These are phyloP conservation scores for Megaleporinus macrocephalus DNA, from an alignment of 2,113 vertebrate species.

Conservation along the genomic window DNA sequence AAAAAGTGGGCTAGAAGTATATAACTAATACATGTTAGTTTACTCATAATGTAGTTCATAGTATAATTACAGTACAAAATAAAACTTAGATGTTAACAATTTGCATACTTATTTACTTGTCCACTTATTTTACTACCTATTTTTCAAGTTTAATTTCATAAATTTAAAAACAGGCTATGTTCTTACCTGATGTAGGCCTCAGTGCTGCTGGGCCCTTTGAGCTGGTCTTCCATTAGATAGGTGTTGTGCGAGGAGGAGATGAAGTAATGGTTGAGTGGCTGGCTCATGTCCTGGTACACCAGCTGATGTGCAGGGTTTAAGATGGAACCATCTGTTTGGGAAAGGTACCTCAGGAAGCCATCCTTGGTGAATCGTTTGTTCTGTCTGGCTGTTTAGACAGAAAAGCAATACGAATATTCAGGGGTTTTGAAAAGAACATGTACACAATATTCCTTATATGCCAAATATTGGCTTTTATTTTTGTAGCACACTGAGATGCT, in stretches of 20 bases:
- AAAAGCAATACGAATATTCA: background rate
- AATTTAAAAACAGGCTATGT: background rate
- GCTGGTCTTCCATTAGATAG: conserved; percentile 94
- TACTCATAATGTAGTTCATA: too few species aligned
- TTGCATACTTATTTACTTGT: too few species aligned
- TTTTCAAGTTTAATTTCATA: too few species aligned
- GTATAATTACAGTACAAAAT: too few species aligned
- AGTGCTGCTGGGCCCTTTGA: conserved; percentile 93
- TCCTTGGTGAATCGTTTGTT: conserved; percentile 88
- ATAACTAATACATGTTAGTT: too few species aligned
- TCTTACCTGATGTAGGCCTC: conserved; percentile 93
- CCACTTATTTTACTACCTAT: too few species aligned
- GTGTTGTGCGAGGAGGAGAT: conserved; percentile 98
- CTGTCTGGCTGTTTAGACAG: conserved; percentile 79
- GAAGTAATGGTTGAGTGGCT: conserved; percentile 91
- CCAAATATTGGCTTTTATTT: too few species aligned
- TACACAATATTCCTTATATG: too few species aligned
- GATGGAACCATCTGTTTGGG: conserved; percentile 82
- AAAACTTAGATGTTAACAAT: too few species aligned
- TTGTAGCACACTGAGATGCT: too few species aligned
- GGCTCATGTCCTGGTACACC: conserved; percentile 94
- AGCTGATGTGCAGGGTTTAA: conserved; percentile 80
- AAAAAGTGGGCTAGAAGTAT: too few species aligned
- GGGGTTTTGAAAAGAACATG: background rate
- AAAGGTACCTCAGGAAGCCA: conserved; percentile 91